Conservation (phyloP, 2,888 invertebrate species). For the Drosophila melanosoma region DNA sequence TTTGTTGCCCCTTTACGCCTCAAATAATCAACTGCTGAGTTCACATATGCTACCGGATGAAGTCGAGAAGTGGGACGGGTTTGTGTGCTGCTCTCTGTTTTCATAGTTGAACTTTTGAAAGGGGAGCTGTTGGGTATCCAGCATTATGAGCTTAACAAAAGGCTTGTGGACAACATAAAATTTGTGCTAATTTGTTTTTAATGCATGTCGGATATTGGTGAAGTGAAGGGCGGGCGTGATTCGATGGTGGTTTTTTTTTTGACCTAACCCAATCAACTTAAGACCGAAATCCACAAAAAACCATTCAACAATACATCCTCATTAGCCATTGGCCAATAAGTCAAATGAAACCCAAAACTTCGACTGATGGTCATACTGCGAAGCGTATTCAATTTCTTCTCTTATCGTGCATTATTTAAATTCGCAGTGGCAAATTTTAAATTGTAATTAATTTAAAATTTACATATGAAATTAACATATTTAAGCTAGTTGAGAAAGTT, state of each 20-base stretch:
- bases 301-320: background rate
- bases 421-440: background rate
- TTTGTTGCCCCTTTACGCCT: slow-evolving; percentile 46
- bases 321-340: slow-evolving; percentile 10
- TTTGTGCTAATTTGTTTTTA: slow-evolving; percentile 70
- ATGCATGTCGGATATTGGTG: slow-evolving; percentile 40
- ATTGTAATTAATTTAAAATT: background rate
- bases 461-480: too few species aligned
- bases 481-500: background rate
- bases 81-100: slow-evolving; percentile 12
- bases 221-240: background rate
- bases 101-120: slow-evolving; percentile 15
- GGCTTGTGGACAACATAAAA: slow-evolving; percentile 35
- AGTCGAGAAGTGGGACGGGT: background rate
- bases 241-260: background rate
- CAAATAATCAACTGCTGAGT: slow-evolving; percentile 22
- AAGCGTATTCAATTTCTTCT: background rate
- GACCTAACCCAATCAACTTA: slow-evolving; percentile 3
- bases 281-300: too few species aligned
- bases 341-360: slow-evolving; percentile 14
- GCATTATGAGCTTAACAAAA: slow-evolving; percentile 54
- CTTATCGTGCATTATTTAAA: background rate
- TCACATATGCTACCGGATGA: slow-evolving; percentile 29
- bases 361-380: background rate
- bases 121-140: slow-evolving; percentile 27